Conservation (phyloP, 1,140 invertebrate species). For the Scylla paramamosain region DNA sequence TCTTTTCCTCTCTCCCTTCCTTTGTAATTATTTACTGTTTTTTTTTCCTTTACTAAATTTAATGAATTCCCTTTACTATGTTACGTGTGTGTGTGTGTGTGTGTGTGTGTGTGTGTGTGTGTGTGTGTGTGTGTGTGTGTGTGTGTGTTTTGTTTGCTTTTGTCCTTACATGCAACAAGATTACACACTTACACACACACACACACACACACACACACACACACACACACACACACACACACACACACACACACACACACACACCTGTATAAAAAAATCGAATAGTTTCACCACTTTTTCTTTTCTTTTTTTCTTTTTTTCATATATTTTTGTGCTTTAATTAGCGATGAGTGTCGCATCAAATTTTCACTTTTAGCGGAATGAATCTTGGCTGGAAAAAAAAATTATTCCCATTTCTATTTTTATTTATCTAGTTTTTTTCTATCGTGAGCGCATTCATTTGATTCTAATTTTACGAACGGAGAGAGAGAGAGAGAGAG, state of each 20-base stretch:
- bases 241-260: neutral
- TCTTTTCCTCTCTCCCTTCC: neutral
- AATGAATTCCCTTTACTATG: neutral
- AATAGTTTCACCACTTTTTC: neutral
- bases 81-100: neutral
- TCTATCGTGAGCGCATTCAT: too few relatives aligned
- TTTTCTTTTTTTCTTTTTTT: neutral
- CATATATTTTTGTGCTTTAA: neutral
- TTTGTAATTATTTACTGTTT: neutral
- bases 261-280: neutral
- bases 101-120: too few relatives aligned
- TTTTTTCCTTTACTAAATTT: neutral
- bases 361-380: too few relatives aligned
- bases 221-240: slow-evolving; percentile 35
- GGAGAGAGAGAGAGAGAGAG: too few relatives aligned
- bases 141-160: too few relatives aligned
- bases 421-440: too few relatives aligned
- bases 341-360: too few relatives aligned
- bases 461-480: too few relatives aligned
- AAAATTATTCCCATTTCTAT: too few relatives aligned
- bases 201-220: slow-evolving; percentile 27
- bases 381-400: too few relatives aligned
- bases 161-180: too few relatives aligned
- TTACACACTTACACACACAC: neutral
- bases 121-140: too few relatives aligned